These are phyloP conservation scores for Darevskia nairensis DNA, from an alignment of 2,797 vertebrate genomes.

Conservation along the genomic window DNA sequence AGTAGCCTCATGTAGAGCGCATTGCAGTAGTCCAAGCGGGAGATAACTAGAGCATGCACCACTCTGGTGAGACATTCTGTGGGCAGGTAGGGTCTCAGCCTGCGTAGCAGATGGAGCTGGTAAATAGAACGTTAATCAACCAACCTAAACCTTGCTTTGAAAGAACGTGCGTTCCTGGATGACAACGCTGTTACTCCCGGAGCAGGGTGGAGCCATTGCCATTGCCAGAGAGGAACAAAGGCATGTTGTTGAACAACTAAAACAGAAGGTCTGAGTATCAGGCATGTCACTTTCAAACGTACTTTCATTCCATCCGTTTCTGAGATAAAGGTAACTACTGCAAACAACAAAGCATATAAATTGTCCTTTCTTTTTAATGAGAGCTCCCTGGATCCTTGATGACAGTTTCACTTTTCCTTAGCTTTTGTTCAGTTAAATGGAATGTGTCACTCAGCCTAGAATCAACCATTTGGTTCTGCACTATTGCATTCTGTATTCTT, in stretches of 20 bases:
- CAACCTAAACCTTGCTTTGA: no score
- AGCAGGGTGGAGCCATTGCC: constrained; percentile 15
- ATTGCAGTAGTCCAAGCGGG: no score
- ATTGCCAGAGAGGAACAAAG: constrained; percentile 27
- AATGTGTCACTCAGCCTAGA: no score
- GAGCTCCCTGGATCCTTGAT: not conserved
- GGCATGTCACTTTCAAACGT: constrained; percentile 31
- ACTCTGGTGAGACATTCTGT: no score
- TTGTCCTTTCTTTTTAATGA: not conserved
- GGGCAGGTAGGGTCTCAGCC: no score
- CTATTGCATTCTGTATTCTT: not conserved
- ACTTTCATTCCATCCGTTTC: not conserved
- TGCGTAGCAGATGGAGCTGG: no score
- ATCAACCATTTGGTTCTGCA: no score
- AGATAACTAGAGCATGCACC: no score
- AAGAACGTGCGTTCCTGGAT: constrained; percentile 63
- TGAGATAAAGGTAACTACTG: not conserved
- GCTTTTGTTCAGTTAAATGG: no score
- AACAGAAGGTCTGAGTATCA: constrained; percentile 36
- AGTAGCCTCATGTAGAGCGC: no score
- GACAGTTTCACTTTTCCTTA: constrained; percentile 13
- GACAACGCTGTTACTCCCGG: constrained; percentile 51
- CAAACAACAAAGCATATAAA: constrained; percentile 13
- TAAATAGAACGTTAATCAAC: no score
- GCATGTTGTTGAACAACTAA: constrained; percentile 43